A percentile compares a stretch with the other conserved stretches of the same genome.
These are phyloP conservation scores for Eristalis tenax DNA, from an alignment of 2,888 invertebrate species.

Conservation along the genomic window DNA sequence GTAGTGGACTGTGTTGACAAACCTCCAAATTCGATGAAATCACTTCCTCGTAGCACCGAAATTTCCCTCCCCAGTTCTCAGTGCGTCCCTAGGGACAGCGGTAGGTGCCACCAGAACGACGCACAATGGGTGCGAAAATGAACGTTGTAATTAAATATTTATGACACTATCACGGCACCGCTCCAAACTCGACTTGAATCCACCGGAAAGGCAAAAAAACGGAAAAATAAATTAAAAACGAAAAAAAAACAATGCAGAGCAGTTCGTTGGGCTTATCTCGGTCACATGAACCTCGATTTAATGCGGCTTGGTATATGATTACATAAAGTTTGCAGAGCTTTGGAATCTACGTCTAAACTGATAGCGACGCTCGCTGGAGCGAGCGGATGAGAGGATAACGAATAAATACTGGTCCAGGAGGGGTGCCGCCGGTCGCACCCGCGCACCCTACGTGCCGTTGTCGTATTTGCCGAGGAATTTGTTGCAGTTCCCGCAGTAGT, in stretches of 20 bases:
- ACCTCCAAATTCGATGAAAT: conserved; percentile 5
- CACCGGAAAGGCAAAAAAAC: conserved; percentile 5
- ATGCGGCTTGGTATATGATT: conserved; percentile 29
- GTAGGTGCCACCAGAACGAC: background rate
- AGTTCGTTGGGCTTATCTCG: conserved; percentile 5
- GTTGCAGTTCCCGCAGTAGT: conserved; percentile 84
- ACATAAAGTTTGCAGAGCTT: conserved; percentile 28
- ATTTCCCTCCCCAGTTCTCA: background rate
- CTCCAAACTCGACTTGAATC: background rate
- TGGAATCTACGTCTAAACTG: conserved; percentile 13
- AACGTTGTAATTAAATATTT: conserved; percentile 37
- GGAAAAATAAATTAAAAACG: background rate
- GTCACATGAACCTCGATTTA: conserved; percentile 48
- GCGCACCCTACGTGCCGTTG: conserved; percentile 40
- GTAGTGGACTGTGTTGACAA: background rate
- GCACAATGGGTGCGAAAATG: background rate
- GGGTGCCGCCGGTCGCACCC: background rate
- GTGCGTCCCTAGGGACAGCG: background rate
- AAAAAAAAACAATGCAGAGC: background rate
- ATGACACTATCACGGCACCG: conserved; percentile 26
- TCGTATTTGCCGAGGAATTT: conserved; percentile 83
- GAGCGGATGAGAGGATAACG: background rate
- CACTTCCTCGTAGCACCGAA: conserved; percentile 2
- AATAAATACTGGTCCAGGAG: background rate
- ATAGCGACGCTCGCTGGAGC: background rate